Base-by-base conservation (phyloP, 92 coral and sea anemone species). In the Palythoa caribaeorum region DNA sequence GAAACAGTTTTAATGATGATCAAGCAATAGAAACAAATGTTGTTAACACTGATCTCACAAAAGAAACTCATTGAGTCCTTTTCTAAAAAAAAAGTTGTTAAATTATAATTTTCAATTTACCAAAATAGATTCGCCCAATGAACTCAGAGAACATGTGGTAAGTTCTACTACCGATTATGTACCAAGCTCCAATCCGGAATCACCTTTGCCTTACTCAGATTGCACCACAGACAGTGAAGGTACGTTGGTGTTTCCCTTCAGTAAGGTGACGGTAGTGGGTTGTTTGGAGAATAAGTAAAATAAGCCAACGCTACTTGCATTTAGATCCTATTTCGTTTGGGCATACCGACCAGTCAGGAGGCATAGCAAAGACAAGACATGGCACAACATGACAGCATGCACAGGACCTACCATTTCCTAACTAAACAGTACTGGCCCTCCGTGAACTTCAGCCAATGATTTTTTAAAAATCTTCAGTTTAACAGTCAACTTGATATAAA, bases 141-240 rank as follows among this genome's bases (percentile, higher is more conserved):
- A 70, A 14, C 47, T 4, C 65, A 75, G 84, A 76, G 77, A 63
- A 17, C 79, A 78, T 19, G 65, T 28, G 17, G 60, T 63, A 44
- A 12, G 71, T 37, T 48, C 52, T 66, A 75, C 70, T 14, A 19
- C 47, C 52, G 94, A 94, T 73, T 92, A 73, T 50, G 98, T 96
- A 10, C 95, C 98, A 28, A 96, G 98, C 71, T 96, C 98, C 66
- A 94, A 94, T 88, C 98, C 98, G 48, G 91, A 88, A 84, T 93
- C 98, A 0, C 98, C 98, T 20, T 85, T 65, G 39, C 83, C 88
- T 10, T 87, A 77, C 39, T 86, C 75, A 3, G 93, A 71, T 20
- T 85, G 59, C 53, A 81, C 96, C 13, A 89, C 93, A 50, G 96
- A 93, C 69, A 93, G 96, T 38, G 96, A 93, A 76, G 96, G 96